These are phyloP conservation scores for Ischnura elegans DNA, from an alignment of 2,888 invertebrate genomes.

Conservation along the genomic window DNA sequence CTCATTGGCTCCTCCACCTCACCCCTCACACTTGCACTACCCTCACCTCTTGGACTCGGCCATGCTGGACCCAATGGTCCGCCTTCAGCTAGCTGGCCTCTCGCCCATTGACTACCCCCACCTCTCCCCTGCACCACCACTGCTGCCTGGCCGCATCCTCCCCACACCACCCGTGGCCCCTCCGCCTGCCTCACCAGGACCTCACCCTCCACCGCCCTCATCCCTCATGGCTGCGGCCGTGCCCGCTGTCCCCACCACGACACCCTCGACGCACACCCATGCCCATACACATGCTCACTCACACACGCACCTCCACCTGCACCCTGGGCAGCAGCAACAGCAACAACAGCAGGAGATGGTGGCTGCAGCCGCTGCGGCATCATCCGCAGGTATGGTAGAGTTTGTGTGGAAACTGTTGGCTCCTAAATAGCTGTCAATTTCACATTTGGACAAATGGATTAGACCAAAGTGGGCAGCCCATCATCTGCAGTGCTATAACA, in stretches of 20 bases:
- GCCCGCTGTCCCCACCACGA: background rate
- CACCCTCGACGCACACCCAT: slow-evolving; percentile 87
- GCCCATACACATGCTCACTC: slow-evolving; percentile 95
- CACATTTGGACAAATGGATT: too few species aligned
- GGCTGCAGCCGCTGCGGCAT: slow-evolving; percentile 76
- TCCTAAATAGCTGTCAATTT: too few species aligned
- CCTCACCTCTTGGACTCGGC: slow-evolving; percentile 78
- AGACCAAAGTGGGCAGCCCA: too few species aligned
- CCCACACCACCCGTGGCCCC: background rate
- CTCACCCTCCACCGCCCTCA: slow-evolving; percentile 71
- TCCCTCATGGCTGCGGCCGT: slow-evolving; percentile 78
- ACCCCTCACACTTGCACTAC: slow-evolving; percentile 74
- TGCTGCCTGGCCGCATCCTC: background rate
- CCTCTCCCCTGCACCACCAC: slow-evolving; percentile 1
- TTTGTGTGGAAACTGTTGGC: slow-evolving; percentile 78
- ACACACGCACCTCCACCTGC: slow-evolving; percentile 89
- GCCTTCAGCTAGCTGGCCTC: slow-evolving; percentile 85
- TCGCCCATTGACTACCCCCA: slow-evolving; percentile 57
- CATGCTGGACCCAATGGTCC: slow-evolving; percentile 87
- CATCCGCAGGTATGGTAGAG: slow-evolving; percentile 82
- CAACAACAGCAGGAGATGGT: slow-evolving; percentile 58
- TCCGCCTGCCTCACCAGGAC: background rate
- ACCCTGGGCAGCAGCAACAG: slow-evolving; percentile 85
- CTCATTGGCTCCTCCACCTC: slow-evolving; percentile 81
- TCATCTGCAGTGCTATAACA: too few species aligned